These are phyloP conservation scores for Lagenorhynchus albirostris DNA, from an alignment of 2,113 vertebrate species.

Conservation along the genomic window DNA sequence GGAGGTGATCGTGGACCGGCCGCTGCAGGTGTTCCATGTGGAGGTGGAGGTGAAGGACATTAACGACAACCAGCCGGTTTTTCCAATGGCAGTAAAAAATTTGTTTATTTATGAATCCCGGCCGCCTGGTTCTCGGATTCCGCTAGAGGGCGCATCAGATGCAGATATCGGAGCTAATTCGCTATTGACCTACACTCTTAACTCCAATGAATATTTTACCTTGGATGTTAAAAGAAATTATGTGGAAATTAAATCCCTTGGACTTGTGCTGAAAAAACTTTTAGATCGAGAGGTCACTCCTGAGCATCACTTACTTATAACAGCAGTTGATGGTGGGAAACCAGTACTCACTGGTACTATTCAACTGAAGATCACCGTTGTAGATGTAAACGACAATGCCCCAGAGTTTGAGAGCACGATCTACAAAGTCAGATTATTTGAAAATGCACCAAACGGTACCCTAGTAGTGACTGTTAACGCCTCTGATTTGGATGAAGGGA, in stretches of 20 bases:
- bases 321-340: conserved; percentile 79
- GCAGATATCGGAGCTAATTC: conserved; percentile 83
- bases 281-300: conserved; percentile 76
- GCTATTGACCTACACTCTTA: conserved; percentile 81
- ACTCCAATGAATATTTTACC: conserved; percentile 78
- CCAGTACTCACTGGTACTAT: conserved; percentile 75
- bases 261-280: conserved; percentile 73
- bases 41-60: no score
- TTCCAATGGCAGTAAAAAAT: conserved; percentile 56
- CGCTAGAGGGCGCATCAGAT: conserved; percentile 80
- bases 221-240: conserved; percentile 74
- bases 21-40: no score
- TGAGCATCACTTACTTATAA: conserved; percentile 71
- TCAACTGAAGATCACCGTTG: conserved; percentile 68
- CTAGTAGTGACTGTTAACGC: conserved; percentile 75
- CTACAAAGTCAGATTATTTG: conserved; percentile 79
- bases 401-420: conserved; percentile 74
- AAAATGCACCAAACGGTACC: conserved; percentile 80
- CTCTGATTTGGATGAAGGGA: conserved; percentile 68
- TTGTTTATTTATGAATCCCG: conserved; percentile 75
- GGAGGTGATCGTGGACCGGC: no score
- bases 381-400: conserved; percentile 78
- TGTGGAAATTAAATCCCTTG: conserved; percentile 75
- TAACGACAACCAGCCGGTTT: conserved; percentile 66
- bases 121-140: conserved; percentile 71